Conservation (phyloP, 2,888 invertebrate species). For the Timema cristinae region DNA sequence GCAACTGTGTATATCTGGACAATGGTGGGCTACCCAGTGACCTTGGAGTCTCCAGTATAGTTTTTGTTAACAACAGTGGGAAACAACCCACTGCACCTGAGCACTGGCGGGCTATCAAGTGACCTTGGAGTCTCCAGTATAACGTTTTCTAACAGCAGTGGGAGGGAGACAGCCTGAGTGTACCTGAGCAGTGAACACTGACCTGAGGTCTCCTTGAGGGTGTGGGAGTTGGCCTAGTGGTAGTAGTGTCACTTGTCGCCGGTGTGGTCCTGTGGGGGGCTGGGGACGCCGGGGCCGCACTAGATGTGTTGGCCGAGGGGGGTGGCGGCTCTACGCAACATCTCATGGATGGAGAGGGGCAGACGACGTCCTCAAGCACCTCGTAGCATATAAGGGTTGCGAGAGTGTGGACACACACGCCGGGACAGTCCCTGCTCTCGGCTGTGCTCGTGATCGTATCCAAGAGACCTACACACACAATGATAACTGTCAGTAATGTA, state of each 20-base stretch:
- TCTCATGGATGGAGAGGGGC: slow-evolving; percentile 76
- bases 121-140: too few relatives aligned
- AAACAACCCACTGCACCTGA: too few relatives aligned
- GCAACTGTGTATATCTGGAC: too few relatives aligned
- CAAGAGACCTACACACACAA: slow-evolving; percentile 60
- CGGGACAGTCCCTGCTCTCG: slow-evolving; percentile 82
- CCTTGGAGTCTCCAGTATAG: too few relatives aligned
- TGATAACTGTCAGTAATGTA: too few relatives aligned
- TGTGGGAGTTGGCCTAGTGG: slow-evolving; percentile 33
- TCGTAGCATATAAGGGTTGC: slow-evolving; percentile 83
- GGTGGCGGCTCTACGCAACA: slow-evolving; percentile 73
- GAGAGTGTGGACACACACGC: slow-evolving; percentile 80
- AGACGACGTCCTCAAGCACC: slow-evolving; percentile 75
- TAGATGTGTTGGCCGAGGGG: slow-evolving; percentile 46
- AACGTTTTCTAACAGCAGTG: too few relatives aligned
- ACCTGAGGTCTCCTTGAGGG: slow-evolving; percentile 26
- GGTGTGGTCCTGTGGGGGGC: slow-evolving; percentile 34
- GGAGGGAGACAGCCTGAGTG: too few relatives aligned
- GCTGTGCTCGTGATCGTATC: slow-evolving; percentile 82
- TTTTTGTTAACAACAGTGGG: too few relatives aligned
- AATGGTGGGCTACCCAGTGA: too few relatives aligned
- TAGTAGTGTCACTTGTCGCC: slow-evolving; percentile 33
- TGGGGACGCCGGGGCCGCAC: slow-evolving; percentile 25
- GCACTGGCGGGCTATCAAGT: too few relatives aligned
- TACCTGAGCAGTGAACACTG: slow-evolving; percentile 13